A percentile compares a stretch with the other conserved stretches of the same genome.
These are phyloP conservation scores for Volucella inflata DNA, from an alignment of 2,888 invertebrate genomes.

Conservation along the genomic window DNA sequence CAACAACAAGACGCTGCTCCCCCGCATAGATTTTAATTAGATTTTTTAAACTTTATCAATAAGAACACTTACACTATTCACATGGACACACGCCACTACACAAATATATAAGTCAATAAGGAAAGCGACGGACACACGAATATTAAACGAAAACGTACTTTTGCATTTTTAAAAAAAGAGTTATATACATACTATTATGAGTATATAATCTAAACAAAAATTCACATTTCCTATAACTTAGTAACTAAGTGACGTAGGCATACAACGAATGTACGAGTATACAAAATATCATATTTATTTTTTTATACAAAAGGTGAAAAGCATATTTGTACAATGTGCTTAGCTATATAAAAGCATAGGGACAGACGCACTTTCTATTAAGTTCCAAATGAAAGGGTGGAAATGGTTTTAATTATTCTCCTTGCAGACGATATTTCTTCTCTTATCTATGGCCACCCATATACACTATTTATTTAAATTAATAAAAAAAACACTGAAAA, in stretches of 20 bases:
- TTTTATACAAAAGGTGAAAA: constrained; percentile 40
- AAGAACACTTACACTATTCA: constrained; percentile 25
- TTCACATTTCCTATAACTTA: constrained; percentile 38
- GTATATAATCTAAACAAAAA: not conserved
- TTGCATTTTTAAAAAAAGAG: constrained; percentile 36
- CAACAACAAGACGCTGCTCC: constrained; percentile 35
- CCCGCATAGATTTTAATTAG: constrained; percentile 60
- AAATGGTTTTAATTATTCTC: constrained; percentile 21
- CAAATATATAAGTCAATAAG: constrained; percentile 5
- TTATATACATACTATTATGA: no score
- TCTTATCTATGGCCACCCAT: not conserved
- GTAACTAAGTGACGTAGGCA: constrained; percentile 47
- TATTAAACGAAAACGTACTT: constrained; percentile 27
- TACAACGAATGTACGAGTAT: constrained; percentile 18
- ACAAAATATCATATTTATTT: constrained; percentile 38
- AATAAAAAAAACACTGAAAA: not conserved
- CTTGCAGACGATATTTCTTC: not conserved
- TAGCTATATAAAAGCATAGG: constrained; percentile 23
- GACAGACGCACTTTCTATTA: constrained; percentile 71
- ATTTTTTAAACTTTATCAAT: constrained; percentile 25
- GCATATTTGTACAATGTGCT: constrained; percentile 29
- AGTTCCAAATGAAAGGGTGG: constrained; percentile 65
- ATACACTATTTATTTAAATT: constrained; percentile 34
- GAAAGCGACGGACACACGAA: constrained; percentile 7
- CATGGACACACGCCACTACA: constrained; percentile 26